Evolutionary conservation across 2,888 invertebrate species (phyloP).

Genomic region (Rhabditophanes sp.): DNA sequence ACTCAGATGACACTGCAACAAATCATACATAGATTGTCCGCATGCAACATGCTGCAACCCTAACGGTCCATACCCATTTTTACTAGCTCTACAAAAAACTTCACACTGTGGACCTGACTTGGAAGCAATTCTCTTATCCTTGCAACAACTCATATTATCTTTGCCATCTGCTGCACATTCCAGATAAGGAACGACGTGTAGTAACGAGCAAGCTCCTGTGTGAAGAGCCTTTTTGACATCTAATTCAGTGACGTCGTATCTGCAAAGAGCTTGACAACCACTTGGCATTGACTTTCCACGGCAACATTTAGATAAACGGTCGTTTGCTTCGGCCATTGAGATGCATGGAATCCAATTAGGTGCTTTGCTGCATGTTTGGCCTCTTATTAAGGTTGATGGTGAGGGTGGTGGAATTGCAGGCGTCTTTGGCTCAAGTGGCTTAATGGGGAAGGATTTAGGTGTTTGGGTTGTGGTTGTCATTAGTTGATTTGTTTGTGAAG

Average conservation of each 20-base stretch:
- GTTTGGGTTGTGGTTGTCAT: too few species aligned
- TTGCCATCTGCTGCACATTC: constrained; percentile 35
- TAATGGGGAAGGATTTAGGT: too few species aligned
- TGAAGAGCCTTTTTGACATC: constrained; percentile 36
- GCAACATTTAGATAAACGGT: constrained; percentile 24
- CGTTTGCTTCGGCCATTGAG: constrained; percentile 20
- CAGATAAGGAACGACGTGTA: constrained; percentile 36
- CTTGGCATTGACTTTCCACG: constrained; percentile 25
- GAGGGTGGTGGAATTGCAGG: too few species aligned
- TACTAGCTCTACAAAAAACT: constrained; percentile 29
- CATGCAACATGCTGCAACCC: constrained; percentile 37
- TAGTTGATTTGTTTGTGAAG: too few species aligned
- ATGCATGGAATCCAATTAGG: constrained; percentile 37
- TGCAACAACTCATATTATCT: constrained; percentile 34
- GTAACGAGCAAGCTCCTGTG: constrained; percentile 31
- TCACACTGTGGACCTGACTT: constrained; percentile 40
- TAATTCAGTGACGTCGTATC: constrained; percentile 37
- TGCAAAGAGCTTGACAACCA: constrained; percentile 32
- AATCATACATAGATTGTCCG: constrained; percentile 28
- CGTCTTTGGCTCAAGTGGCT: too few species aligned
- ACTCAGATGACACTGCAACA: constrained; percentile 37
- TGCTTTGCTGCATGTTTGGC: constrained; percentile 26
- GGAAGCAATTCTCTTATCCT: constrained; percentile 19
- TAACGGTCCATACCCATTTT: constrained; percentile 22
- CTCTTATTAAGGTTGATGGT: too few species aligned